Evolutionary conservation across 2,113 vertebrate species (phyloP).

Genomic region (Colossoma macropomum): DNA sequence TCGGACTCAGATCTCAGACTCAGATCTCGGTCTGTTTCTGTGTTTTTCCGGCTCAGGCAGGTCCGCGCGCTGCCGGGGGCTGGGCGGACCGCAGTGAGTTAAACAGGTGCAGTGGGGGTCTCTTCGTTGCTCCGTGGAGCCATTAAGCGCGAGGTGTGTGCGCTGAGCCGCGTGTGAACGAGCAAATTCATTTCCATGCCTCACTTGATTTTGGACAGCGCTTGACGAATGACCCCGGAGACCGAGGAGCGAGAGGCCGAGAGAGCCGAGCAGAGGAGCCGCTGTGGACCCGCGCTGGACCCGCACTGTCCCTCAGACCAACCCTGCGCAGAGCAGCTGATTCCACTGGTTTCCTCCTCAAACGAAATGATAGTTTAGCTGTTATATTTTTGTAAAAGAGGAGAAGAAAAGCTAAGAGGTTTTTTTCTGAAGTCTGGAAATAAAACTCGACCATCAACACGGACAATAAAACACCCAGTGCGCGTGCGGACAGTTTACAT

Average conservation of each 20-base stretch:
- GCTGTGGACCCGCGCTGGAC: not conserved
- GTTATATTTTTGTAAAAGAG: no score
- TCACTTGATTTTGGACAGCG: conserved; percentile 70
- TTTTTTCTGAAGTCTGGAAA: no score
- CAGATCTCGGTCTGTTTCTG: no score
- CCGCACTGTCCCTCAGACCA: not conserved
- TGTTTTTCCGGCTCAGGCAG: no score
- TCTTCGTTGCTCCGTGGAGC: not conserved
- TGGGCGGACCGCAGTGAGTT: not conserved
- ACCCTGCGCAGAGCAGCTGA: not conserved
- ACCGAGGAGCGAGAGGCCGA: conserved; percentile 65
- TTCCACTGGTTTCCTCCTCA: not conserved
- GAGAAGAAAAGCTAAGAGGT: no score
- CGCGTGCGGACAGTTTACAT: no score
- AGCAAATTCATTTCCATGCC: conserved; percentile 77
- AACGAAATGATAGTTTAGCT: no score
- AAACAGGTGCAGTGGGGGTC: not conserved
- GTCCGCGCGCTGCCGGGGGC: no score
- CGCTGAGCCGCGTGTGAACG: conserved; percentile 71
- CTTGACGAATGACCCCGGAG: conserved; percentile 71
- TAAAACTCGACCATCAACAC: no score
- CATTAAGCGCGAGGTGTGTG: conserved; percentile 53
- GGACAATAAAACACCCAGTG: no score
- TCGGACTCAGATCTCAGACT: no score
- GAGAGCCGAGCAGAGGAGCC: conserved; percentile 66